phyloP scores from a whole-genome alignment of 2,113 vertebrate species.

The Xiphophorus couchianus region DNA sequence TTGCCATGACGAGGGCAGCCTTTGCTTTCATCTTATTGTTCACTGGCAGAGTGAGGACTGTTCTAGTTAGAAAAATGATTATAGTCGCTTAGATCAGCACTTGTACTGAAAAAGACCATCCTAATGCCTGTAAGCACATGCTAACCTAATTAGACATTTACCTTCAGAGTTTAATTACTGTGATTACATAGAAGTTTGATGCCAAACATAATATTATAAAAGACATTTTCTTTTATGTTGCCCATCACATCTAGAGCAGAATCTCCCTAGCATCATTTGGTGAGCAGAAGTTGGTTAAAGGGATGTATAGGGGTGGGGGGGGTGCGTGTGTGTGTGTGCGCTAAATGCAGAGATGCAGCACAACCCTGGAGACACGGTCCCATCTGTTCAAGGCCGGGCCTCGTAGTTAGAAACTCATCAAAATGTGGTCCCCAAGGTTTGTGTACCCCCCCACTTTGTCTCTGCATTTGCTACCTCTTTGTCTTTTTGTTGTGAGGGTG shows the following conservation, averaged over 20 bases:
- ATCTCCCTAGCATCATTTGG: constrained; percentile 24
- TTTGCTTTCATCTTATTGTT: constrained; percentile 49
- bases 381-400: constrained; percentile 73
- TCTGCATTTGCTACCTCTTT: constrained; percentile 74
- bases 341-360: constrained; percentile 57
- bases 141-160: constrained; percentile 52
- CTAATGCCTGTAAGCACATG: constrained; percentile 24
- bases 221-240: constrained; percentile 27
- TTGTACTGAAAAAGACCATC: constrained; percentile 47
- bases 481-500: constrained; percentile 57
- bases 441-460: constrained; percentile 47
- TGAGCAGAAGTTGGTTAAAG: constrained; percentile 29
- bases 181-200: constrained; percentile 14
- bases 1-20: constrained; percentile 40
- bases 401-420: constrained; percentile 71
- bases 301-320: constrained; percentile 42
- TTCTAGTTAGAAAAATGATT: constrained; percentile 43
- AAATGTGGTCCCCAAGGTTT: constrained; percentile 66
- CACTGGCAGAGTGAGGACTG: constrained; percentile 42
- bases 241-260: constrained; percentile 12
- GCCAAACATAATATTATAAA: constrained; percentile 28
- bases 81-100: constrained; percentile 41
- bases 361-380: constrained; percentile 71
- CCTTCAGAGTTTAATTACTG: constrained; percentile 40
- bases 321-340: constrained; percentile 54